phyloP scores from a whole-genome alignment of 2,888 invertebrate genomes.

The Agrotis puta region DNA sequence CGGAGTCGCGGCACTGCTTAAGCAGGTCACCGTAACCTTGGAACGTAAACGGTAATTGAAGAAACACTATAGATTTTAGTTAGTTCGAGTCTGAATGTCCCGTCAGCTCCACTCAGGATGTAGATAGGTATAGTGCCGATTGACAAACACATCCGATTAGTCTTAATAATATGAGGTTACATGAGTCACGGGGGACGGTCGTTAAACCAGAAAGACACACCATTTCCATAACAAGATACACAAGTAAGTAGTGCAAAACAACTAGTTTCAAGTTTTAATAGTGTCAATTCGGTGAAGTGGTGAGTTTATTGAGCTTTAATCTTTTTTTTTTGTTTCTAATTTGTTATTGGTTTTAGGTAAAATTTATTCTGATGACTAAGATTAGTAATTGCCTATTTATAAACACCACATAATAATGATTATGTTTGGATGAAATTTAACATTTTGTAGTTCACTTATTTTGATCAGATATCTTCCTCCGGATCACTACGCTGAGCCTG shows the following conservation, averaged over 20 bases:
- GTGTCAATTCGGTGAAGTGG: background rate
- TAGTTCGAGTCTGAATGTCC: no score
- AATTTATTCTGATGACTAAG: background rate
- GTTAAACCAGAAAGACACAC: background rate
- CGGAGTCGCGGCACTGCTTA: no score
- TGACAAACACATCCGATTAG: background rate
- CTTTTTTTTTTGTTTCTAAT: background rate
- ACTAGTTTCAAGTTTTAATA: background rate
- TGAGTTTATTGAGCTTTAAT: background rate
- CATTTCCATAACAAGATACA: background rate
- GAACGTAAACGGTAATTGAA: no score
- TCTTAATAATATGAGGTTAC: background rate
- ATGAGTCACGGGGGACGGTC: slow-evolving; percentile 10
- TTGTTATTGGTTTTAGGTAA: background rate
- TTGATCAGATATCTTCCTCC: no score
- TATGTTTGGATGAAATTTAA: background rate
- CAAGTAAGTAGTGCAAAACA: background rate
- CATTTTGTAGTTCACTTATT: no score
- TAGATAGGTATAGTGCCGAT: background rate
- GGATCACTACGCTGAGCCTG: no score
- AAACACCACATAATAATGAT: background rate
- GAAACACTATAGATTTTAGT: no score
- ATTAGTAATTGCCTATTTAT: background rate
- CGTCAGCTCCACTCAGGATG: no score
- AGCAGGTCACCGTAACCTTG: no score